Base-by-base conservation (phyloP, 2,113 vertebrate species). In the Lepidothrix coronata region DNA sequence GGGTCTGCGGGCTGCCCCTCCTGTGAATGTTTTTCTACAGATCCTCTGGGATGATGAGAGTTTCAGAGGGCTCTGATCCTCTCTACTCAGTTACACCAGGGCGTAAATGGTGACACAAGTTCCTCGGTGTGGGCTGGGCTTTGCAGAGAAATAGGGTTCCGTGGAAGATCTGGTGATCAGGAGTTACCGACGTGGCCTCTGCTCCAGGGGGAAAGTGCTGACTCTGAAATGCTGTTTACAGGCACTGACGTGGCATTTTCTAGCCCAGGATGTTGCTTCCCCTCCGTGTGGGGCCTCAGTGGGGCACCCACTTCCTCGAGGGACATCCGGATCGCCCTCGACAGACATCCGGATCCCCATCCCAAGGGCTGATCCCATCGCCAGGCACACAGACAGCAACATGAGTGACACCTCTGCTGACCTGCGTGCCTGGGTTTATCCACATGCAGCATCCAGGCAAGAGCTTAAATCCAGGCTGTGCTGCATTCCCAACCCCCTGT, bases 161-260 rank as follows among this genome's bases (percentile, higher is more conserved):
- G 0, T n/a, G 30, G 33, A 6, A 5, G 24, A 12, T 6, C 28
- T 0, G 2, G 33, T 0, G 1, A 71, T 83, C 41, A 15, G 63
- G 55, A 75, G 61, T 54, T 49, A 58, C 48, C 0, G 0, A 6
- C 0, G 2, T 6, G 51, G 39, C 46, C 79, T 62, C 46, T 43
- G 73, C 59, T 54, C 48, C 2, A 1, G 33, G 10, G n/a, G 44
- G 25, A 44, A 94, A 59, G 22, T 65, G 90, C 92, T 94, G 88
- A 88, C 49, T 11, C 74, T 14, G n/a, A 61, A 57, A 43, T 85
- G 48, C 81, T 46, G 33, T 13, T 46, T 12, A 14, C 3, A 1
- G 31, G 44, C 52, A 33, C 93, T 82, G 88, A 89, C 3, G 1
- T 28, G 82, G 82, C 22, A 0, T 83, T 90, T 93, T 85, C 88